Conservation (phyloP, 2,888 invertebrate genomes). For the Heteropelma amictum region DNA sequence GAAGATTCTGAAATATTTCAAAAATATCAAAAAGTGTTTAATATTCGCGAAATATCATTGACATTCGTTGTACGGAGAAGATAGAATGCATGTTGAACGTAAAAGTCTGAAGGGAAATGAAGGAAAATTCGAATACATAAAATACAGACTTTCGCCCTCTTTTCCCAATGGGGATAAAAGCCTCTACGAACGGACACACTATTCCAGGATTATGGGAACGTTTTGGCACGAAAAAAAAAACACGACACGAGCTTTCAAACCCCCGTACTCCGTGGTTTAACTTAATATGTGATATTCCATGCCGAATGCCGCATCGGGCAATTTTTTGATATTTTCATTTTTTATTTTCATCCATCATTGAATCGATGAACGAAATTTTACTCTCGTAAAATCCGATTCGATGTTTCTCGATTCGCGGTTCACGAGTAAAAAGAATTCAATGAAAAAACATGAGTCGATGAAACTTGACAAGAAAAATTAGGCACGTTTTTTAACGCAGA, state of each 20-base stretch:
- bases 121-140: conserved; percentile 28
- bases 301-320: too few species aligned
- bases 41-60: background rate
- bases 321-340: too few species aligned
- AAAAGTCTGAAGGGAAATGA: conserved; percentile 14
- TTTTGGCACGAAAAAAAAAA: conserved; percentile 37
- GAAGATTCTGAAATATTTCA: too few species aligned
- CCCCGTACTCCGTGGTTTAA: background rate
- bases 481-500: too few species aligned
- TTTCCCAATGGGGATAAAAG: conserved; percentile 41
- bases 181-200: conserved; percentile 42
- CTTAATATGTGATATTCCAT: background rate
- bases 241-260: conserved; percentile 42
- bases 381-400: too few species aligned
- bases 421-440: too few species aligned
- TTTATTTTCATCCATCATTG: too few species aligned
- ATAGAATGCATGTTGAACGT: background rate
- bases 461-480: too few species aligned
- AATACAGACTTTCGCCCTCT: conserved; percentile 24
- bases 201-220: conserved; percentile 45
- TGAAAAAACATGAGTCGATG: too few species aligned
- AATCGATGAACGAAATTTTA: too few species aligned
- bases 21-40: background rate
- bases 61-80: background rate
- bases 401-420: too few species aligned